Evolutionary conservation across 2,888 invertebrate species (phyloP).

Genomic region (Lycaena phlaeas): DNA sequence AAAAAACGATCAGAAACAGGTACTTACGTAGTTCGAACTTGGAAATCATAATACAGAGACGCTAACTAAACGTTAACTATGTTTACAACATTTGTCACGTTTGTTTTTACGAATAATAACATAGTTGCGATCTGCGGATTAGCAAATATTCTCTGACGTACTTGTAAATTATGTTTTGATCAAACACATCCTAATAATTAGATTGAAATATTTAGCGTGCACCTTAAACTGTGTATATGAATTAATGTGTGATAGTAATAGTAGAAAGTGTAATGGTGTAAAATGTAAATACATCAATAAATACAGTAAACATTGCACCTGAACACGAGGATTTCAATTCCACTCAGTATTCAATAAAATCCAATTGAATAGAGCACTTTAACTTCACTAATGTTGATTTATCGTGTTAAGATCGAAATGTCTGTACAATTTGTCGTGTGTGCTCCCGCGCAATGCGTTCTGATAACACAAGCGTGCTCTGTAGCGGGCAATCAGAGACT

Average conservation of each 20-base stretch:
- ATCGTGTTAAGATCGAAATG: conserved; percentile 11
- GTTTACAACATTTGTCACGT: conserved; percentile 60
- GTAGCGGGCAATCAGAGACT: conserved; percentile 60
- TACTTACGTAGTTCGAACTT: conserved; percentile 11
- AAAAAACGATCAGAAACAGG: neutral
- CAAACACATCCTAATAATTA: no score
- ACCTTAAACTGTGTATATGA: no score
- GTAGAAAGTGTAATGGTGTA: conserved; percentile 2
- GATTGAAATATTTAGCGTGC: no score
- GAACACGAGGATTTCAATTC: conserved; percentile 44
- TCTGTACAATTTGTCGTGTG: conserved; percentile 35
- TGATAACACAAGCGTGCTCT: conserved; percentile 49
- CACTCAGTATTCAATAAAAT: conserved; percentile 24
- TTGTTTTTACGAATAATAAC: conserved; percentile 32
- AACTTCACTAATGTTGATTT: conserved; percentile 29
- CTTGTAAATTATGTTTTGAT: neutral
- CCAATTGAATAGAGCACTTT: conserved; percentile 36
- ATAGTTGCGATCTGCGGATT: conserved; percentile 29
- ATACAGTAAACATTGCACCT: conserved; percentile 57
- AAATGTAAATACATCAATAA: neutral
- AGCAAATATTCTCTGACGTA: conserved; percentile 13
- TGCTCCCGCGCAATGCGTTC: conserved; percentile 45
- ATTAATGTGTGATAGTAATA: conserved; percentile 2
- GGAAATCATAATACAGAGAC: conserved; percentile 23
- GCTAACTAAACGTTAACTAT: conserved; percentile 45